Evolutionary conservation across 2,797 vertebrate species (phyloP), one percentile per base, ranked within the genome.

Genomic region (Arnoldichthys spilopterus): DNA sequence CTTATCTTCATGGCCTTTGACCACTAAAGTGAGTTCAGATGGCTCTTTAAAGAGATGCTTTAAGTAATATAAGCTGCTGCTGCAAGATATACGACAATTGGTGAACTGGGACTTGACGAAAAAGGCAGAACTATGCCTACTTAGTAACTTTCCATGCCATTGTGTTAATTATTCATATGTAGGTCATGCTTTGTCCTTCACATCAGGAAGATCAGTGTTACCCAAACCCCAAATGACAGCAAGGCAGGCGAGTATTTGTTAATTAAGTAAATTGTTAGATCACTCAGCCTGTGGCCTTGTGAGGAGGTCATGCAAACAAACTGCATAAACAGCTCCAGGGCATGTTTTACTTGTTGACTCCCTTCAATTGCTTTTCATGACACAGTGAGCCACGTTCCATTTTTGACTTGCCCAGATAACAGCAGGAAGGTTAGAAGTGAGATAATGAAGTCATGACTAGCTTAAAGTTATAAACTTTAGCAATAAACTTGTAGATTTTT

Each of bases 11-110:
- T 58, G 76, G n/a, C 40, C 72, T 66, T 43, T 74, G 72, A 71
- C 72, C 49, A 18, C 58, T 18, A 62, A 76, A 79, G 61, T 76
- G 43, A 67, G 40, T 72, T 79, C 62, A 76, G n/a, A 79, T 72
- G 45, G 40, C 49, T 53, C 13, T 51, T 63, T 24, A 58, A 58
- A 64, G 75, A 37, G 43, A 30, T 51, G 49, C 45, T 43, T 72
- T 63, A 47, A 45, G 63, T 56, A 37, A 74, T 54, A 62, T 49
- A 79, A 51, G 63, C 63, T 61, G 34, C 63, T 61, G 34, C 69
- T 53, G 32, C 4, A 67, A 37, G 81, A 83, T 77, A 67, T 74
- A 80, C 24, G 37, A 37, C 56, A 59, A 28, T 45, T 58, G 34
- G 43, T 64, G 53, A 37, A 30, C 24, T 12, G 51, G 34, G 61